phyloP scores from a whole-genome alignment of 2,113 vertebrate genomes.

The Morone chrysops region DNA sequence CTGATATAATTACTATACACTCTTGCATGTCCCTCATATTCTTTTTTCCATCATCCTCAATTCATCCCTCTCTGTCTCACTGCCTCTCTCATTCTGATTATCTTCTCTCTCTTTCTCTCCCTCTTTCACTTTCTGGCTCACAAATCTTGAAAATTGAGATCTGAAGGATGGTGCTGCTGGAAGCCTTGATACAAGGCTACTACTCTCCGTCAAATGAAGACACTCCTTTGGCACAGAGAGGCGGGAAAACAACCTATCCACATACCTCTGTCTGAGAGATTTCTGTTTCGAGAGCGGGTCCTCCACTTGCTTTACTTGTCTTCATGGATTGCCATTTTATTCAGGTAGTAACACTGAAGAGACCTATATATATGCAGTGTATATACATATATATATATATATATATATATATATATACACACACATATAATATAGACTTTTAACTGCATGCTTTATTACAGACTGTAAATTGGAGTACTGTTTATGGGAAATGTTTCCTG shows the following conservation, averaged over 20 bases:
- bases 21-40: constrained; percentile 28
- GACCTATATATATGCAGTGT: background rate
- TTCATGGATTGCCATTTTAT: background rate
- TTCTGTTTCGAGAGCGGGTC: background rate
- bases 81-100: constrained; percentile 38
- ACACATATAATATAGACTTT: background rate
- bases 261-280: background rate
- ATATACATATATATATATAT: background rate
- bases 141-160: constrained; percentile 76
- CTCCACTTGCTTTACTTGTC: background rate
- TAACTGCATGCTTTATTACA: background rate
- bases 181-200: constrained; percentile 58
- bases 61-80: constrained; percentile 1
- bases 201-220: constrained; percentile 60
- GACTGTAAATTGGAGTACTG: background rate
- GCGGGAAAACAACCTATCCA: background rate
- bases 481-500: background rate
- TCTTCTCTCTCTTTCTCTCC: constrained; percentile 17
- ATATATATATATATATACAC: background rate
- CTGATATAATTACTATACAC: constrained; percentile 40
- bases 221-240: constrained; percentile 23
- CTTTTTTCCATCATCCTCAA: constrained; percentile 11
- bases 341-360: background rate
- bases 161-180: constrained; percentile 56
- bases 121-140: constrained; percentile 60